These are phyloP conservation scores for Antrozous pallidus DNA, from an alignment of 2,797 vertebrate genomes.

Conservation along the genomic window DNA sequence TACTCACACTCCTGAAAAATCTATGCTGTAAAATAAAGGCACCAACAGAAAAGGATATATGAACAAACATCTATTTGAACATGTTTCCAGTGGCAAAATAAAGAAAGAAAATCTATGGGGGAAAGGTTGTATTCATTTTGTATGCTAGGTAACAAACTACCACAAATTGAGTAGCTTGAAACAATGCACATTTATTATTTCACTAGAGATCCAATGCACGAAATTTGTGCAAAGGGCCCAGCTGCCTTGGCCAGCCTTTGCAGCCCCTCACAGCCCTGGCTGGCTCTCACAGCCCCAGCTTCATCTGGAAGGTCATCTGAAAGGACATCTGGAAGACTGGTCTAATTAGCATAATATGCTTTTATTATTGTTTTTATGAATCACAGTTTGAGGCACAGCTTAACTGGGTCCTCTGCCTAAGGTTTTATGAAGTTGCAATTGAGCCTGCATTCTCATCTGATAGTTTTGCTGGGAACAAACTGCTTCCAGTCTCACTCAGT, in stretches of 20 bases:
- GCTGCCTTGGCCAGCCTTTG: too few relatives aligned
- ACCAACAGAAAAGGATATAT: not conserved
- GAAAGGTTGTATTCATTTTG: not conserved
- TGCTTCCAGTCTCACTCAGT: not conserved
- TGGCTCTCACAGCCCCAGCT: too few relatives aligned
- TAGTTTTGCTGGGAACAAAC: not conserved
- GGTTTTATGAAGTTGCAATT: not conserved
- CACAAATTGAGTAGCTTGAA: not conserved
- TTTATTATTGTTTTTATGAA: not conserved
- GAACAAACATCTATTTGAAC: not conserved
- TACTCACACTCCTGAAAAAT: not conserved
- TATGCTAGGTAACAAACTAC: not conserved
- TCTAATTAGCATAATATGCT: too few relatives aligned
- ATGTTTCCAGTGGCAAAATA: not conserved
- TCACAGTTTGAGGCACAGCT: not conserved
- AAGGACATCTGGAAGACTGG: too few relatives aligned
- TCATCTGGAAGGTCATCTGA: too few relatives aligned
- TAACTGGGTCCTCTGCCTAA: not conserved
- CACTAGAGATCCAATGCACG: too few relatives aligned
- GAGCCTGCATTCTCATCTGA: not conserved
- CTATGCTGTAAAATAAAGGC: not conserved
- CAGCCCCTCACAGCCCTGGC: too few relatives aligned
- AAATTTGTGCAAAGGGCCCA: too few relatives aligned
- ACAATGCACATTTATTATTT: not conserved
- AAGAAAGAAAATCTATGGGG: not conserved